These are phyloP conservation scores for Peromyscus polionotus DNA, from an alignment of 2,113 vertebrate genomes.

Conservation along the genomic window DNA sequence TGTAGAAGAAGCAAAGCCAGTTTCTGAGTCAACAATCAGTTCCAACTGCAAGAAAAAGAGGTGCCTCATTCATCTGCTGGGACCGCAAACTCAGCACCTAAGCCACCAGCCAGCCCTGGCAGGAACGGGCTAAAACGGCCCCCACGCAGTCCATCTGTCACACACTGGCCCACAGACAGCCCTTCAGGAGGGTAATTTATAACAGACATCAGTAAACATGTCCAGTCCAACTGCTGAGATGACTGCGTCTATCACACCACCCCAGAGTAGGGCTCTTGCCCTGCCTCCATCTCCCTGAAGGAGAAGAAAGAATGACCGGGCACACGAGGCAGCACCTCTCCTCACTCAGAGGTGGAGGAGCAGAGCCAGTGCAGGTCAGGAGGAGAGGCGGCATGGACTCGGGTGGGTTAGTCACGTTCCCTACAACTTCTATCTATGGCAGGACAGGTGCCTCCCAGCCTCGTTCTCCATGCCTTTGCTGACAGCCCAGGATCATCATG, in stretches of 20 bases:
- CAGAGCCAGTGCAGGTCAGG: not conserved
- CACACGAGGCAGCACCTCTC: not conserved
- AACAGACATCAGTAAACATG: not conserved
- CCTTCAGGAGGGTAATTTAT: not conserved
- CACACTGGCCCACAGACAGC: rapidly evolving
- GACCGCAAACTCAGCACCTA: not conserved
- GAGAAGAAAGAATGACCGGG: not conserved
- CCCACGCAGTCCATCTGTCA: not conserved
- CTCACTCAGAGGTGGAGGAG: not conserved
- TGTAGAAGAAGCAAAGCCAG: conserved; percentile 94
- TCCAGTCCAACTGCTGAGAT: not conserved
- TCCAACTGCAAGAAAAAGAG: conserved; percentile 91
- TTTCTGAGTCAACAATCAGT: conserved; percentile 93
- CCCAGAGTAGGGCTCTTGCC: not conserved
- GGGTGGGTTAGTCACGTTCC: not conserved
- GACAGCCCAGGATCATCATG: not conserved
- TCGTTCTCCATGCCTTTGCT: not conserved
- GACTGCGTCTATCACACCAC: not conserved
- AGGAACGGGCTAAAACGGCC: rapidly evolving
- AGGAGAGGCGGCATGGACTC: rapidly evolving
- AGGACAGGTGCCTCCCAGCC: not conserved
- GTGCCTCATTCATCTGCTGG: not conserved
- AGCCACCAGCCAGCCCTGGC: rapidly evolving
- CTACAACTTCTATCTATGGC: not conserved
- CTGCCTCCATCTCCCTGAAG: not conserved